Evolutionary conservation across 1,140 invertebrate genomes (phyloP).

Genomic region (Lasioglossum albipes): DNA sequence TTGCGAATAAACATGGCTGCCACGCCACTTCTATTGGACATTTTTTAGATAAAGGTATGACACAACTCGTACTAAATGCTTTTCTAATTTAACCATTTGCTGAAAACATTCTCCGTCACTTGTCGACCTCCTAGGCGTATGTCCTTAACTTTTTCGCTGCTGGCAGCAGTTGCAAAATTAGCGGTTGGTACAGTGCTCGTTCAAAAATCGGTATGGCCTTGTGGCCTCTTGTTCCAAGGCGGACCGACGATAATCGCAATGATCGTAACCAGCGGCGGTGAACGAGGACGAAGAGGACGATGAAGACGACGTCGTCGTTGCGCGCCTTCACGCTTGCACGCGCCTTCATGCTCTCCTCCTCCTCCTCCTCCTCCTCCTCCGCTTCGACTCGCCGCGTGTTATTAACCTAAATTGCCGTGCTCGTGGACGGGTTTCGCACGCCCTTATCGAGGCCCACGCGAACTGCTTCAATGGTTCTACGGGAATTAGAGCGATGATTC

Average conservation of each 20-base stretch:
- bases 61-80: too few species aligned
- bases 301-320: constrained; percentile 18
- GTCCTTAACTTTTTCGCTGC: too few species aligned
- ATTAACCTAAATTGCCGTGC: constrained; percentile 71
- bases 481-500: constrained; percentile 8
- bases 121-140: too few species aligned
- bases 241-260: constrained; percentile 58
- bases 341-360: constrained; percentile 27
- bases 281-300: constrained; percentile 24
- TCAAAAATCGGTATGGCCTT: too few species aligned
- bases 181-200: too few species aligned
- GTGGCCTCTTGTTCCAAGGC: constrained; percentile 3
- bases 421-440: constrained; percentile 57
- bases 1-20: too few species aligned
- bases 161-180: too few species aligned
- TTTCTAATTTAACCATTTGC: too few species aligned
- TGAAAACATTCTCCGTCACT: too few species aligned
- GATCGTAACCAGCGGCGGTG: constrained; percentile 47
- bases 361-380: background rate
- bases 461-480: background rate
- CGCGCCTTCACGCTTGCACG: constrained; percentile 35
- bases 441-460: constrained; percentile 52
- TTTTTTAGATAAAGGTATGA: too few species aligned
- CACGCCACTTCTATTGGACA: too few species aligned
- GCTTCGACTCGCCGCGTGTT: constrained; percentile 47